Percentiles rank a stretch among this genome's conserved stretches.
Conservation (phyloP, 2,797 vertebrate species). For the Bufotes viridis region DNA sequence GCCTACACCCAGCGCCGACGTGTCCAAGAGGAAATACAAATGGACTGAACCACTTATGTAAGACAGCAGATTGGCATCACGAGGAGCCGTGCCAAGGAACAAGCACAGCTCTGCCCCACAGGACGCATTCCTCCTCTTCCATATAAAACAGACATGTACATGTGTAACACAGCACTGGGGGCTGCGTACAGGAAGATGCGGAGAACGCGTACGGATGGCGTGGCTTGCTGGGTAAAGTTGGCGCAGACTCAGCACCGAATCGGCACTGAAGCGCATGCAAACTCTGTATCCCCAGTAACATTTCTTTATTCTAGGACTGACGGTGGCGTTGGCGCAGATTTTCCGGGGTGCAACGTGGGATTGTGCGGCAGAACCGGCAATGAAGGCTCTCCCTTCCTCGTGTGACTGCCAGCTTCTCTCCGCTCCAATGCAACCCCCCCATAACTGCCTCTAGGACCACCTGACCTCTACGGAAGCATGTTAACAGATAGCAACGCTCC, state of each 20-base stretch:
- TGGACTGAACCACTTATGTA: too few relatives aligned
- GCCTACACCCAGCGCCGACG: too few relatives aligned
- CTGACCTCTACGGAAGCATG: slow-evolving; percentile 17
- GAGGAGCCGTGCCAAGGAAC: too few relatives aligned
- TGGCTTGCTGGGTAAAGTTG: too few relatives aligned
- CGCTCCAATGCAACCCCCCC: neutral
- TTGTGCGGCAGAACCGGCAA: slow-evolving; percentile 6
- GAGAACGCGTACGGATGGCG: neutral
- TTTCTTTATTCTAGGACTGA: neutral
- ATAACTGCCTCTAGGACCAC: slow-evolving; percentile 29
- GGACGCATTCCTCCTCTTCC: too few relatives aligned
- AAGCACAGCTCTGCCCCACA: too few relatives aligned
- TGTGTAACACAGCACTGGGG: too few relatives aligned
- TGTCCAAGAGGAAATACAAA: too few relatives aligned
- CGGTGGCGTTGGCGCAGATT: neutral
- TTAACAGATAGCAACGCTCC: slow-evolving; percentile 11
- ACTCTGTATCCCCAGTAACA: neutral
- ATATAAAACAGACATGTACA: too few relatives aligned
- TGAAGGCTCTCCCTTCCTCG: neutral
- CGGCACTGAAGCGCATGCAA: too few relatives aligned
- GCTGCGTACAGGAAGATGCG: neutral
- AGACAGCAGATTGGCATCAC: too few relatives aligned
- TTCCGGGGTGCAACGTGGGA: neutral
- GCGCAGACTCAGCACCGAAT: too few relatives aligned
- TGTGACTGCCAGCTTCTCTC: neutral